phyloP scores from a whole-genome alignment of 2,888 invertebrate species.

The Melanostoma mellinum region DNA sequence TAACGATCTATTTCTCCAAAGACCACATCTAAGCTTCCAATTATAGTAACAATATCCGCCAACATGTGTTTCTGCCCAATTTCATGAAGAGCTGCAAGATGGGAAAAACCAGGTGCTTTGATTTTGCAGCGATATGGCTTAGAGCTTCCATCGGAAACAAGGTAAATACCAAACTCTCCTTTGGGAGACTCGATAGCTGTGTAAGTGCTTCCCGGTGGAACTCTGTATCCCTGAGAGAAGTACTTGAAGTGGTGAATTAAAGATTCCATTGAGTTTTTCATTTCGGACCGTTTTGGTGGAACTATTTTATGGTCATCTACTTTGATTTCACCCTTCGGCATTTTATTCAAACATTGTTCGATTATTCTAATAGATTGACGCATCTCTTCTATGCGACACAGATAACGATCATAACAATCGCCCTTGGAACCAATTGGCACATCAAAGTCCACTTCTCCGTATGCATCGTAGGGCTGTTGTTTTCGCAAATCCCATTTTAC shows the following conservation, averaged over 20 bases:
- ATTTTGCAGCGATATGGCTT: constrained; percentile 97
- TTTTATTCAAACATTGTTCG: constrained; percentile 97
- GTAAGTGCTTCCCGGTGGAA: constrained; percentile 97
- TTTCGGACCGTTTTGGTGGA: constrained; percentile 94
- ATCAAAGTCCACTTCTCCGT: constrained; percentile 96
- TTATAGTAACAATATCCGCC: constrained; percentile 89
- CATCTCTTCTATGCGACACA: constrained; percentile 96
- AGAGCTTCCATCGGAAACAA: constrained; percentile 97
- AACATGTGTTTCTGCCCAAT: constrained; percentile 86
- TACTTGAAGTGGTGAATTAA: constrained; percentile 99
- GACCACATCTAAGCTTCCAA: constrained; percentile 85
- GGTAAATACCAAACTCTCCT: constrained; percentile 98
- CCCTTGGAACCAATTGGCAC: constrained; percentile 97
- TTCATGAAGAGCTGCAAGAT: constrained; percentile 86
- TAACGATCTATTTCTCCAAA: constrained; percentile 85
- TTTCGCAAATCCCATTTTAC: constrained; percentile 99
- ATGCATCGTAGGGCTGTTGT: constrained; percentile 97
- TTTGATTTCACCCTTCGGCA: constrained; percentile 97
- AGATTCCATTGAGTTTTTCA: constrained; percentile 99
- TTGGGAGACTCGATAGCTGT: constrained; percentile 98
- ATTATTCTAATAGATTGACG: constrained; percentile 97
- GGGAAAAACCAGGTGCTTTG: constrained; percentile 89
- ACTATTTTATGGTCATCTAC: constrained; percentile 97
- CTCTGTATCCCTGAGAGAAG: constrained; percentile 97
- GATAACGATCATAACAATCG: constrained; percentile 98